Evolutionary conservation across 2,888 invertebrate genomes (phyloP).

Genomic region (Chrysomela aeneicollis): DNA sequence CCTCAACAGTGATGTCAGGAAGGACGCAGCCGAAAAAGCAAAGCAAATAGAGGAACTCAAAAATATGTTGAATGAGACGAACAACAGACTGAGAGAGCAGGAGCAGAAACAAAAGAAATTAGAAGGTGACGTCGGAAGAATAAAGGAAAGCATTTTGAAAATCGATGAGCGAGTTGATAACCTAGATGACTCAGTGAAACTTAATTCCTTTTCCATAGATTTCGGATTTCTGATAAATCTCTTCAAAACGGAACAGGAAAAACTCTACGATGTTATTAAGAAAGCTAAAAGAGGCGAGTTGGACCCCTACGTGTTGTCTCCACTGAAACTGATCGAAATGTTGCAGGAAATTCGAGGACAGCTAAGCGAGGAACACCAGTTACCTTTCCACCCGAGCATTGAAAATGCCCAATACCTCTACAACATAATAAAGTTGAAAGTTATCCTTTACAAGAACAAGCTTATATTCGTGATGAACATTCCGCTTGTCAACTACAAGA

Average conservation of each 20-base stretch:
- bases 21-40: constrained; percentile 18
- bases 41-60: constrained; percentile 19
- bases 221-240: constrained; percentile 20
- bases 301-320: constrained; percentile 27
- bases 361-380: constrained; percentile 19
- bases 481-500: constrained; percentile 18
- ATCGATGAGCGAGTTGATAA: constrained; percentile 4
- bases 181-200: constrained; percentile 1
- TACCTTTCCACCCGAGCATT: constrained; percentile 25
- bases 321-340: constrained; percentile 27
- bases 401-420: constrained; percentile 24
- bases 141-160: constrained; percentile 1
- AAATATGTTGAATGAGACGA: constrained; percentile 21
- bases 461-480: constrained; percentile 25
- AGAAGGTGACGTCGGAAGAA: constrained; percentile 9
- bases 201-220: constrained; percentile 18
- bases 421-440: constrained; percentile 24
- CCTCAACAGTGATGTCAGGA: not conserved
- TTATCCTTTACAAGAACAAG: constrained; percentile 23
- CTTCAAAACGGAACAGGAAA: constrained; percentile 24
- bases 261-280: constrained; percentile 21
- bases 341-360: constrained; percentile 15
- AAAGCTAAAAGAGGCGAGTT: constrained; percentile 23
- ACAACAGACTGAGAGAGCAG: constrained; percentile 17
- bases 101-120: constrained; percentile 20